These are phyloP conservation scores for Fulica atra DNA, from an alignment of 2,113 vertebrate genomes.

Conservation along the genomic window DNA sequence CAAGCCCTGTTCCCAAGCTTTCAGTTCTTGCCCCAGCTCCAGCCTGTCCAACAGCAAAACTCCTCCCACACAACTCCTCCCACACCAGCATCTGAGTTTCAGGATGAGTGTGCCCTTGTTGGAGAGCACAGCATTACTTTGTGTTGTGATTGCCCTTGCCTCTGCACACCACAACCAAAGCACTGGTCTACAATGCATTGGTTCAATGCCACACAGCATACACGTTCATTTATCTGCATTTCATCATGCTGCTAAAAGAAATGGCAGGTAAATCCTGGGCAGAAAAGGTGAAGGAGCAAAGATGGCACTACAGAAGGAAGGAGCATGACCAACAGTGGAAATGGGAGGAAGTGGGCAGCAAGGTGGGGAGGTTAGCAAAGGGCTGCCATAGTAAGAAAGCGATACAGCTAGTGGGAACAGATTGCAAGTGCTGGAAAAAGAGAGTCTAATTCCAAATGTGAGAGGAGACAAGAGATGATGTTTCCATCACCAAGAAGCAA, in stretches of 20 bases:
- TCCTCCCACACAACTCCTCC: background rate
- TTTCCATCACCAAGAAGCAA: background rate
- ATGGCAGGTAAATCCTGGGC: background rate
- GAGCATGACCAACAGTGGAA: background rate
- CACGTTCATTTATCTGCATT: background rate
- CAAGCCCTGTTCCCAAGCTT: background rate
- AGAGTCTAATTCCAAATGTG: background rate
- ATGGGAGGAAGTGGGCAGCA: background rate
- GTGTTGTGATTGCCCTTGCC: background rate
- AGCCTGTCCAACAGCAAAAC: background rate
- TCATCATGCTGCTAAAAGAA: background rate
- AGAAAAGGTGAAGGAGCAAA: background rate
- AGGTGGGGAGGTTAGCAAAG: background rate
- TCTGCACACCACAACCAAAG: background rate
- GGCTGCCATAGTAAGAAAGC: background rate
- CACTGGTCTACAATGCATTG: background rate
- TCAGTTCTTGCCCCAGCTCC: background rate
- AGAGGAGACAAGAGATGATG: background rate
- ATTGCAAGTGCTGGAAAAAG: background rate
- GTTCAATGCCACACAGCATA: background rate
- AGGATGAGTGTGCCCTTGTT: background rate
- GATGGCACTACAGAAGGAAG: background rate
- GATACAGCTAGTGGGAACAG: rapidly evolving
- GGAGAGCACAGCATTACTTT: background rate
- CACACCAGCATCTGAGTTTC: background rate